Conservation (phyloP, 2,797 vertebrate species). For the Monodelphis domestica region DNA sequence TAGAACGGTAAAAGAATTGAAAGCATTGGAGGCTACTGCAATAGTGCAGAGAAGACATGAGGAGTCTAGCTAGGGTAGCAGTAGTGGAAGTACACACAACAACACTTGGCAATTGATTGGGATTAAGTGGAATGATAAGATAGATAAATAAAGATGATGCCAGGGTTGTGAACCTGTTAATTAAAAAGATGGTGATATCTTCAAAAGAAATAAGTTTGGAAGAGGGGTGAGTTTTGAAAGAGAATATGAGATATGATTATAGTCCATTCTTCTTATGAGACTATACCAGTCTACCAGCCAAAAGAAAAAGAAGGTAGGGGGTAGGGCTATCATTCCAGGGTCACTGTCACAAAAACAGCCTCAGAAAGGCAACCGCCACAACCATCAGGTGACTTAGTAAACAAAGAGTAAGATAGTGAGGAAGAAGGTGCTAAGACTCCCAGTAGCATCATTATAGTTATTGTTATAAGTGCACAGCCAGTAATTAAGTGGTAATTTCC, state of each 20-base stretch:
- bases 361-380: not conserved
- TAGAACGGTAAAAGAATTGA: not conserved
- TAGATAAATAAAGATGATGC: too few species aligned
- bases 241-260: not conserved
- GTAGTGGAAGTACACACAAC: not conserved
- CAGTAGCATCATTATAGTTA: not conserved
- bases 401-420: not conserved
- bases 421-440: not conserved
- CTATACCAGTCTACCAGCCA: not conserved
- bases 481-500: not conserved
- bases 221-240: not conserved
- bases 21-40: not conserved
- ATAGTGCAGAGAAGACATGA: not conserved
- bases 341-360: not conserved
- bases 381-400: not conserved
- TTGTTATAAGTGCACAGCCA: not conserved
- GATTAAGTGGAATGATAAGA: not conserved
- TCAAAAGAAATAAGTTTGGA: not conserved
- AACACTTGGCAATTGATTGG: not conserved
- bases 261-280: not conserved
- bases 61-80: not conserved
- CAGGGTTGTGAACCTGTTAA: not conserved
- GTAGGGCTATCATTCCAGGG: not conserved
- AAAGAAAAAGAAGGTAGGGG: not conserved
- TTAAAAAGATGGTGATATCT: not conserved